Percentiles rank a stretch among this genome's conserved stretches.
phyloP scores from a whole-genome alignment of 1,140 invertebrate species.

The Dendrolimus punctatus region DNA sequence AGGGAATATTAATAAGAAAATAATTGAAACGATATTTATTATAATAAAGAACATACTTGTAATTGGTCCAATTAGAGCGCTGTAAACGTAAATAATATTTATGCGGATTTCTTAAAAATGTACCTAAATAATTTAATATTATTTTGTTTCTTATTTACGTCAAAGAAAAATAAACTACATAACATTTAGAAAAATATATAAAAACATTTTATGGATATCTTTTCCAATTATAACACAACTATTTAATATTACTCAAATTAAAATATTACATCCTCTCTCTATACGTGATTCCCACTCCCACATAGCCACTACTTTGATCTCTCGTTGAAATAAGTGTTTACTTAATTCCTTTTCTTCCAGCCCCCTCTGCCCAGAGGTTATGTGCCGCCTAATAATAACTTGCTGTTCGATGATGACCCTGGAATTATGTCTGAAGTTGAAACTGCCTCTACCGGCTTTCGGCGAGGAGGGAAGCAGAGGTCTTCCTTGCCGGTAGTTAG shows the following conservation, averaged over 20 bases:
- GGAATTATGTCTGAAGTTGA: constrained; percentile 98
- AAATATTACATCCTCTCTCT: too few relatives aligned
- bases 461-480: constrained; percentile 90
- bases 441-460: constrained; percentile 92
- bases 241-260: too few relatives aligned
- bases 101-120: too few relatives aligned
- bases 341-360: constrained; percentile 59
- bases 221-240: too few relatives aligned
- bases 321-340: background rate
- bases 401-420: constrained; percentile 93
- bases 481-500: constrained; percentile 94
- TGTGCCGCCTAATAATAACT: constrained; percentile 79
- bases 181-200: too few relatives aligned
- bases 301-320: background rate
- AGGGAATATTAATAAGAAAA: too few relatives aligned
- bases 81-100: too few relatives aligned
- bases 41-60: too few relatives aligned
- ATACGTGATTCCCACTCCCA: background rate
- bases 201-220: background rate
- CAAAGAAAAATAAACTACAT: background rate
- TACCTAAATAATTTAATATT: too few relatives aligned
- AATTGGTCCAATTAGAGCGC: too few relatives aligned
- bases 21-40: too few relatives aligned
- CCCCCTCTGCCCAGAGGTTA: constrained; percentile 81
- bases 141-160: too few relatives aligned